These are phyloP conservation scores for Nephila pilipes DNA, from an alignment of 1,140 invertebrate genomes.

Conservation along the genomic window DNA sequence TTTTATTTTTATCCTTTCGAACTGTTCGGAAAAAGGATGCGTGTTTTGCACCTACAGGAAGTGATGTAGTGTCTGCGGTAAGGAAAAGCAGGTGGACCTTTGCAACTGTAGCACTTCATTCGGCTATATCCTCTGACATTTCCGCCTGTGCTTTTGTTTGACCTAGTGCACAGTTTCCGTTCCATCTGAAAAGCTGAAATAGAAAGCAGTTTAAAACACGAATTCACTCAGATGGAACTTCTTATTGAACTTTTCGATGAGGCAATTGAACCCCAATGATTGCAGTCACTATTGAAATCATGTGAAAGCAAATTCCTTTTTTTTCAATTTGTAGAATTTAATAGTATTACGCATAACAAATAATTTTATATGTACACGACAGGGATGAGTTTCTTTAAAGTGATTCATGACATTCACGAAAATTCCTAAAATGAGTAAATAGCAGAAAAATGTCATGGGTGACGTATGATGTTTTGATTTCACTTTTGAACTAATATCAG, in stretches of 20 bases:
- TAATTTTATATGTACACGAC: too few relatives aligned
- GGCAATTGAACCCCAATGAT: background rate
- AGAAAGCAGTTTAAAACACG: constrained; percentile 34
- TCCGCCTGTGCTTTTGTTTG: constrained; percentile 26
- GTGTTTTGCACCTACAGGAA: constrained; percentile 24
- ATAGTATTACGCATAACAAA: too few relatives aligned
- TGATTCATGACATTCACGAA: too few relatives aligned
- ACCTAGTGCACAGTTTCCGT: constrained; percentile 30
- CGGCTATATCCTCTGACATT: constrained; percentile 26
- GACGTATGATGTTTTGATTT: too few relatives aligned
- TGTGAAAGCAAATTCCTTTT: too few relatives aligned
- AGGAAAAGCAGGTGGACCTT: constrained; percentile 18
- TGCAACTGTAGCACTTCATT: background rate
- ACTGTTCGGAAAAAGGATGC: background rate
- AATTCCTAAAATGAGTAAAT: too few relatives aligned
- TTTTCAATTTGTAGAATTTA: too few relatives aligned
- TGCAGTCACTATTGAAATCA: too few relatives aligned
- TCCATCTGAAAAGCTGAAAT: constrained; percentile 2
- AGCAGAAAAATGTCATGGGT: too few relatives aligned
- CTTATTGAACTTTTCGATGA: background rate
- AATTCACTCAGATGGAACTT: background rate
- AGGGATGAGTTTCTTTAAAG: too few relatives aligned
- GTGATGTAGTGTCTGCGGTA: background rate
- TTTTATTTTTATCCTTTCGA: background rate
- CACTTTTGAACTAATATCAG: too few relatives aligned